Conservation (phyloP, 2,888 invertebrate species). For the Carabus problematicus region DNA sequence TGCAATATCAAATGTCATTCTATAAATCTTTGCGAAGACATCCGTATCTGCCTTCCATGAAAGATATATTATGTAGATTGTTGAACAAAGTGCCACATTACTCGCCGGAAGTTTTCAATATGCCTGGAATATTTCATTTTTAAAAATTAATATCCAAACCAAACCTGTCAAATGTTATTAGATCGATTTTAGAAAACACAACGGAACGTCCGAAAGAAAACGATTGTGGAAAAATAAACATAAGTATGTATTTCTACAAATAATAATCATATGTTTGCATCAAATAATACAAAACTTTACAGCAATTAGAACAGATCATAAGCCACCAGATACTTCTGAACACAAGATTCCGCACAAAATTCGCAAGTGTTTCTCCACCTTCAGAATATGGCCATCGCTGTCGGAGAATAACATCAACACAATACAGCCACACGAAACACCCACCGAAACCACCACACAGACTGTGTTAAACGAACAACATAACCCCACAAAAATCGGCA, state of each 20-base stretch:
- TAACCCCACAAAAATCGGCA: no score
- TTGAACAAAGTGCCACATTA: conserved; percentile 53
- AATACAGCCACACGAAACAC: no score
- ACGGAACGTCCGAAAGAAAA: conserved; percentile 17
- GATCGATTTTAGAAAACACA: no score
- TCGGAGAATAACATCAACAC: neutral
- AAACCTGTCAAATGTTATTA: no score
- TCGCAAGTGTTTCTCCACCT: conserved; percentile 21
- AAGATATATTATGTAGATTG: conserved; percentile 59
- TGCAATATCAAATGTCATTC: conserved; percentile 58
- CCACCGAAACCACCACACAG: no score
- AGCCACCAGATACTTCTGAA: neutral
- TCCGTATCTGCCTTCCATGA: conserved; percentile 62
- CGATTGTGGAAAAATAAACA: neutral
- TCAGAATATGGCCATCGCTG: conserved; percentile 17
- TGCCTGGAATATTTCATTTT: conserved; percentile 9
- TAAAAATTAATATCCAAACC: no score
- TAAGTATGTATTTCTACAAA: conserved; percentile 9
- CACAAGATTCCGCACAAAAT: conserved; percentile 17
- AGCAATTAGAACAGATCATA: no score
- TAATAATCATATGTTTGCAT: conserved; percentile 7
- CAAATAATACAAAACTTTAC: no score
- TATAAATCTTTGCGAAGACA: conserved; percentile 54
- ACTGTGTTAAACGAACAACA: no score
- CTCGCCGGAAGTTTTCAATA: conserved; percentile 9